Conservation (phyloP, 2,888 invertebrate genomes). For the Drosophila kuntzei region DNA sequence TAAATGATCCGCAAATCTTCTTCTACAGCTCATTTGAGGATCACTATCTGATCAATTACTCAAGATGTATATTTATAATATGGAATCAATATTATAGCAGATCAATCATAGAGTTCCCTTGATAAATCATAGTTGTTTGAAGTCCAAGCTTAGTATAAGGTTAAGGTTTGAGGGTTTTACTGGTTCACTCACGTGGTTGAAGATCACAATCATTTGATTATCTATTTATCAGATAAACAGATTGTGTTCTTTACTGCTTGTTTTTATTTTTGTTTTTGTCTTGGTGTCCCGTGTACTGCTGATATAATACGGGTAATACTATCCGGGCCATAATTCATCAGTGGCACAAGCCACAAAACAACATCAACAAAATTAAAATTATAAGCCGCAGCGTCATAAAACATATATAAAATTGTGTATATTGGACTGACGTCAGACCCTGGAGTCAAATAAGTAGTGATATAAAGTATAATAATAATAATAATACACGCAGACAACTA, state of each 20-base stretch:
- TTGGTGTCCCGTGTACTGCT: slow-evolving; percentile 29
- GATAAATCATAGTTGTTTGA: not conserved
- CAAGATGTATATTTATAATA: no score
- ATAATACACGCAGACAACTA: slow-evolving; percentile 12
- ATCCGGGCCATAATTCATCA: slow-evolving; percentile 63
- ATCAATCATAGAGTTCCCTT: not conserved
- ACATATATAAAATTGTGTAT: slow-evolving; percentile 58
- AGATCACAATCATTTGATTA: slow-evolving; percentile 18
- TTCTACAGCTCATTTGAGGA: not conserved
- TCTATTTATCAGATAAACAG: slow-evolving; percentile 34
- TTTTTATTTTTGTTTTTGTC: slow-evolving; percentile 1
- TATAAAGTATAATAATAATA: slow-evolving; percentile 34
- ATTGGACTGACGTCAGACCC: slow-evolving; percentile 68
- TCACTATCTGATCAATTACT: slow-evolving; percentile 17
- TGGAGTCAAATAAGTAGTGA: slow-evolving; percentile 37
- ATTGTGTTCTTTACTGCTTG: not conserved
- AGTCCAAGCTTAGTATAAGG: not conserved
- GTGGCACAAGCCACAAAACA: slow-evolving; percentile 67
- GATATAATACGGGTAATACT: slow-evolving; percentile 35
- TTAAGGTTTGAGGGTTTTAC: not conserved
- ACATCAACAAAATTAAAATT: slow-evolving; percentile 55
- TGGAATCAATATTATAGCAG: not conserved
- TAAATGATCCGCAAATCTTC: not conserved
- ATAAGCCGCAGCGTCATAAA: slow-evolving; percentile 62
- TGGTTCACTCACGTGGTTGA: slow-evolving; percentile 22